Conservation (phyloP, 2,797 vertebrate species). For the Triplophysa yarkandensis region DNA sequence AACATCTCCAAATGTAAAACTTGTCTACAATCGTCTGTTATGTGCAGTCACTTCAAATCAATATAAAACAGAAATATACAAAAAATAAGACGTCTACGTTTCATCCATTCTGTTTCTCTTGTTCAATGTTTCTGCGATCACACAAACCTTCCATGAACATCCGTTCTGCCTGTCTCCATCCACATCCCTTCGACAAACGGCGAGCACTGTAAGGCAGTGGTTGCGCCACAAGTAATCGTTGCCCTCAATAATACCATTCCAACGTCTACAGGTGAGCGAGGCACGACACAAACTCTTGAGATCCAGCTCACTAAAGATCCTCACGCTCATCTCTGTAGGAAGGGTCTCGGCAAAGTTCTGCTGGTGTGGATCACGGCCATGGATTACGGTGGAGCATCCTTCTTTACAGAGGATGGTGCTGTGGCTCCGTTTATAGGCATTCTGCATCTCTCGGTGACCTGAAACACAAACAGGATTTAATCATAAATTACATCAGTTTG, state of each 20-base stretch:
- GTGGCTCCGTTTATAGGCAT: constrained; percentile 51
- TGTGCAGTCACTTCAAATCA: background rate
- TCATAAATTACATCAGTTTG: too few species aligned
- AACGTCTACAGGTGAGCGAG: constrained; percentile 76
- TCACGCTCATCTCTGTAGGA: constrained; percentile 78
- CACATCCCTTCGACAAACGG: constrained; percentile 80
- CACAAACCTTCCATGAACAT: constrained; percentile 84
- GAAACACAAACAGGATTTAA: too few species aligned
- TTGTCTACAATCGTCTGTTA: background rate
- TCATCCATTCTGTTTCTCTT: background rate
- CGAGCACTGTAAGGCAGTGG: constrained; percentile 75
- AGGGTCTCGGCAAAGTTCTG: constrained; percentile 75
- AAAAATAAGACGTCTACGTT: too few species aligned
- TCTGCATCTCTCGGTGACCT: constrained; percentile 61
- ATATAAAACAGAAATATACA: background rate
- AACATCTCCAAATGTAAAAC: background rate
- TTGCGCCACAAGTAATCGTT: constrained; percentile 80
- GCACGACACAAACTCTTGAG: constrained; percentile 79
- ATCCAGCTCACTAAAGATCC: constrained; percentile 83
- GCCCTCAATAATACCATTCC: constrained; percentile 76
- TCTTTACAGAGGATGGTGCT: background rate
- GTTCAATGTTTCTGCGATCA: background rate
- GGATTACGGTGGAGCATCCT: background rate
- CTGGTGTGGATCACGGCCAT: constrained; percentile 39
- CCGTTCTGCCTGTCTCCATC: constrained; percentile 77